These are phyloP conservation scores for Salvelinus fontinalis DNA, from an alignment of 2,113 vertebrate genomes.

Conservation along the genomic window DNA sequence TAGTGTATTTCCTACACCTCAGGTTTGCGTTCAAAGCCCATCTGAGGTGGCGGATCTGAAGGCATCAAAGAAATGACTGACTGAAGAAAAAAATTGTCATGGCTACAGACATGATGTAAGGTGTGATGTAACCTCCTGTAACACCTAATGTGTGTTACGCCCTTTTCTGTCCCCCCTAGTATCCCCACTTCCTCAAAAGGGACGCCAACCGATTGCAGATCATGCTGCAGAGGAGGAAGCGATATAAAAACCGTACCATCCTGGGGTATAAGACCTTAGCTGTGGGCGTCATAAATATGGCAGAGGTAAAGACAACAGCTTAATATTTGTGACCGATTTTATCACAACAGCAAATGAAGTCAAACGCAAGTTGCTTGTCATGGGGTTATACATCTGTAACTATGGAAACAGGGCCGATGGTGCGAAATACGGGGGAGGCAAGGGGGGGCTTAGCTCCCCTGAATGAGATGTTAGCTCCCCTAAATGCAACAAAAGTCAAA, in stretches of 20 bases:
- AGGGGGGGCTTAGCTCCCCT: too few relatives aligned
- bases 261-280: conserved; percentile 67
- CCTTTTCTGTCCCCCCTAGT: conserved; percentile 29
- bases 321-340: too few relatives aligned
- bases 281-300: conserved; percentile 62
- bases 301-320: conserved; percentile 44
- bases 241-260: conserved; percentile 67
- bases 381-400: too few relatives aligned
- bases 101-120: neutral
- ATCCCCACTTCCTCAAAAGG: conserved; percentile 67
- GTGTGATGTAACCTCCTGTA: conserved; percentile 31
- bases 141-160: conserved; percentile 4
- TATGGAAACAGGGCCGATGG: too few relatives aligned
- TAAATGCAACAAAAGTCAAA: too few relatives aligned
- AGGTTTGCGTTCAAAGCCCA: neutral
- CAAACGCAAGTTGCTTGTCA: too few relatives aligned
- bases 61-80: neutral
- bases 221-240: conserved; percentile 64
- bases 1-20: neutral
- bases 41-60: neutral
- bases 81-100: neutral
- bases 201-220: conserved; percentile 65
- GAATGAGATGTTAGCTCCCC: too few relatives aligned
- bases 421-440: too few relatives aligned
- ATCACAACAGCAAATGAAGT: too few relatives aligned